Evolutionary conservation across 2,113 vertebrate genomes (phyloP).

Genomic region (Mugil cephalus): DNA sequence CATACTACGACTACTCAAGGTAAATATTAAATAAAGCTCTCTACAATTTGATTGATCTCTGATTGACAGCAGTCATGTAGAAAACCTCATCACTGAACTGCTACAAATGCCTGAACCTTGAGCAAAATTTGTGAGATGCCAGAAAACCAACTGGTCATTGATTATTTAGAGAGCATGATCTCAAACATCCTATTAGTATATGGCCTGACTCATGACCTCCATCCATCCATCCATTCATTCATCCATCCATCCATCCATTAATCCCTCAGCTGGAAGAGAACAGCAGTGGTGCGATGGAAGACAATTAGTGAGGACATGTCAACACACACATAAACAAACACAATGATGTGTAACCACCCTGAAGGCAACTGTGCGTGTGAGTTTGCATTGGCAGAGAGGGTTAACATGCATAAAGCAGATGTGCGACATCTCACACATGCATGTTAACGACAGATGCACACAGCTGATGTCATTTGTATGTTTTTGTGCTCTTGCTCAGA

Average conservation of each 20-base stretch:
- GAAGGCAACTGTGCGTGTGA: conserved; percentile 29
- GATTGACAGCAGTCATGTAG: neutral
- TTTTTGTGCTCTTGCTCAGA: conserved; percentile 4
- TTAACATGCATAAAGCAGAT: conserved; percentile 54
- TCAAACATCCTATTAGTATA: neutral
- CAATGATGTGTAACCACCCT: conserved; percentile 46
- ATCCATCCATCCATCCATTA: neutral
- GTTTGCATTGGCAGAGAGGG: conserved; percentile 17
- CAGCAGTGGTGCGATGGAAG: conserved; percentile 55
- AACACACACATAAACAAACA: conserved; percentile 58
- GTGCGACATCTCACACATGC: conserved; percentile 51
- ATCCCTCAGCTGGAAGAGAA: conserved; percentile 43
- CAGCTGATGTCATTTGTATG: conserved; percentile 28
- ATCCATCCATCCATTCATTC: conserved; percentile 2
- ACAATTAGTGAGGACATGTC: conserved; percentile 63
- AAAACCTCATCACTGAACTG: neutral
- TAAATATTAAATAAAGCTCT: neutral
- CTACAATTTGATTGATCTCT: neutral
- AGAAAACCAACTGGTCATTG: neutral
- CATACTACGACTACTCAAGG: neutral
- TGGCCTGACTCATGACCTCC: neutral
- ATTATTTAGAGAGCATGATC: neutral
- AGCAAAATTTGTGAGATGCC: neutral
- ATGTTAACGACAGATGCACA: conserved; percentile 43
- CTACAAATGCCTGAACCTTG: neutral